Percentiles rank a stretch among this genome's conserved stretches.
phyloP scores from a whole-genome alignment of 2,888 invertebrate genomes.

The Ormia ochracea region DNA sequence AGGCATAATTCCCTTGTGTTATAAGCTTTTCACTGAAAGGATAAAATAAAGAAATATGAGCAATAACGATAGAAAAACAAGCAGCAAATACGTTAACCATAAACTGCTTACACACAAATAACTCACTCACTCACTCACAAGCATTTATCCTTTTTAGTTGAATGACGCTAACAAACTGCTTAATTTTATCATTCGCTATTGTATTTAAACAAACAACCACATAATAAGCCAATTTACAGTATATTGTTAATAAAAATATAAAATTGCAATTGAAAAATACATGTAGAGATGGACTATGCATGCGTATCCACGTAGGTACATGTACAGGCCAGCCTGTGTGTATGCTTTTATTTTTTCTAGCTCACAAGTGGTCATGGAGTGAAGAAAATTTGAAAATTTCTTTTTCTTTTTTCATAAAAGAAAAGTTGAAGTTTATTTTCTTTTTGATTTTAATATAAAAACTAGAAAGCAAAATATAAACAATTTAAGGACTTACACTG shows the following conservation, averaged over 20 bases:
- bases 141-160: not conserved
- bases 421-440: not conserved
- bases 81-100: not conserved
- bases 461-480: too few species aligned
- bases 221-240: conserved; percentile 48
- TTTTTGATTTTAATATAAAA: not conserved
- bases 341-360: not conserved
- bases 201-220: conserved; percentile 42
- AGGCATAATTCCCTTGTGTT: not conserved
- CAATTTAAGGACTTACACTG: too few species aligned
- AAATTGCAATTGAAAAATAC: not conserved
- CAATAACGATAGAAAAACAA: not conserved
- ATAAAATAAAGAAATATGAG: conserved; percentile 1
- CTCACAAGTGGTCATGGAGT: conserved; percentile 15
- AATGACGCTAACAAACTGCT: conserved; percentile 37
- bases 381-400: not conserved
- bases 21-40: not conserved
- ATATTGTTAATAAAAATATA: conserved; percentile 35
- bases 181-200: conserved; percentile 52
- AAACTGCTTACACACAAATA: conserved; percentile 1
- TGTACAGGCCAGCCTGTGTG: too few species aligned
- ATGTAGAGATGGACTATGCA: too few species aligned
- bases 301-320: too few species aligned
- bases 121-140: not conserved
- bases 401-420: not conserved